phyloP scores from a whole-genome alignment of 1,140 invertebrate genomes.

The Meteorus sp. region DNA sequence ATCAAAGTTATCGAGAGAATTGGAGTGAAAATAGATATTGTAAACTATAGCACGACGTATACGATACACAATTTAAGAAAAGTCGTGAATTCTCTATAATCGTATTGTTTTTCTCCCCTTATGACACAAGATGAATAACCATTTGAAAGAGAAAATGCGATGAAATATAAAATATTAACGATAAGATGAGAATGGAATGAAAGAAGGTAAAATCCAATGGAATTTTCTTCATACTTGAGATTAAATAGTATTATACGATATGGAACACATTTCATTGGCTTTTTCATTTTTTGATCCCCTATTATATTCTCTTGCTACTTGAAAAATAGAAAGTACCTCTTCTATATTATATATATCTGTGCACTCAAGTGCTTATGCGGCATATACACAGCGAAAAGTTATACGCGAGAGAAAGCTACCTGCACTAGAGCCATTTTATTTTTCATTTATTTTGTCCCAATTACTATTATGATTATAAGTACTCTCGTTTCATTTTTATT shows the following conservation, averaged over 20 bases:
- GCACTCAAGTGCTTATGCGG: no score
- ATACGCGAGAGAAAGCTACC: constrained; percentile 15
- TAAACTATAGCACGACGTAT: no score
- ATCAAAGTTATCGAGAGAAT: no score
- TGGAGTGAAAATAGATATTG: no score
- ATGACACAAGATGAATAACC: constrained; percentile 17
- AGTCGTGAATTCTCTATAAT: constrained; percentile 17
- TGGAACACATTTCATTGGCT: background rate
- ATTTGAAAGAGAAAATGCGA: background rate
- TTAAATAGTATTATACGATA: constrained; percentile 2
- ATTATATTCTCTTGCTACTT: background rate
- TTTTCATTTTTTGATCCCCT: background rate
- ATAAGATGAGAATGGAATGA: no score
- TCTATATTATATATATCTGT: no score
- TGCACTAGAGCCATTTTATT: constrained; percentile 11
- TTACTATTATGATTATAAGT: no score
- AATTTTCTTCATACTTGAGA: constrained; percentile 13
- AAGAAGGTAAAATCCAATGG: no score
- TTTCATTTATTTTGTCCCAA: background rate
- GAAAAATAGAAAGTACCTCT: no score
- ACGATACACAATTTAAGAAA: no score
- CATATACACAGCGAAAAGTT: constrained; percentile 10
- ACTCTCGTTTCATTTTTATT: no score
- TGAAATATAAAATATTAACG: background rate
- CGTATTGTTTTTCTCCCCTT: constrained; percentile 9